Evolutionary conservation across 2,888 invertebrate species (phyloP).

Genomic region (Lepidocyrtoides sp.): DNA sequence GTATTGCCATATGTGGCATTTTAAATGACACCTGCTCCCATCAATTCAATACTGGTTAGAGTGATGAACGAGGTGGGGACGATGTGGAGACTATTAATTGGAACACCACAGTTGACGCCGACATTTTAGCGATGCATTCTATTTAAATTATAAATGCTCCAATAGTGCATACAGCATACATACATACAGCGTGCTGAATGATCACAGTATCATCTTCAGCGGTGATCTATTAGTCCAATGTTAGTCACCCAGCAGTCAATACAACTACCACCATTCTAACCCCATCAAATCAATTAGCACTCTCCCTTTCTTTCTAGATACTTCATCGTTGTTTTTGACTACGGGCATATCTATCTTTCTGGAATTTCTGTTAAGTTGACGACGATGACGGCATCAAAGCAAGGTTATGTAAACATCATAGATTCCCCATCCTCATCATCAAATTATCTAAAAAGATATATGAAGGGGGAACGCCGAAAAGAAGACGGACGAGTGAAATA

Average conservation of each 20-base stretch:
- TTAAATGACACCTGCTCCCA: constrained; percentile 67
- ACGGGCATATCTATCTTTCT: neutral
- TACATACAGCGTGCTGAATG: neutral
- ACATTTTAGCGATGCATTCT: constrained; percentile 1
- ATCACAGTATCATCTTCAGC: constrained; percentile 3
- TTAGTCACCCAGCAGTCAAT: constrained; percentile 3
- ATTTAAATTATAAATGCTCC: too few relatives aligned
- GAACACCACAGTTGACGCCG: constrained; percentile 35
- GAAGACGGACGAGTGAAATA: neutral
- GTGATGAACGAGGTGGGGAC: constrained; percentile 32
- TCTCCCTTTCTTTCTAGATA: constrained; percentile 48
- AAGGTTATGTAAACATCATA: constrained; percentile 60
- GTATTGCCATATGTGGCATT: constrained; percentile 60
- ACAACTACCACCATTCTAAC: neutral
- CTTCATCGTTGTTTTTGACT: constrained; percentile 28
- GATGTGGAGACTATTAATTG: constrained; percentile 28
- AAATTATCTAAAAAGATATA: constrained; percentile 3
- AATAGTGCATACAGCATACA: too few relatives aligned
- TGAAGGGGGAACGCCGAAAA: constrained; percentile 51
- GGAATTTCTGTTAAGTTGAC: neutral
- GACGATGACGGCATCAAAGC: constrained; percentile 14
- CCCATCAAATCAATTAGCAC: constrained; percentile 69
- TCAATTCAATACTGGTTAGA: constrained; percentile 9
- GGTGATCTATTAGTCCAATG: constrained; percentile 50
- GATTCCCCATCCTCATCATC: constrained; percentile 18